These are phyloP conservation scores for Argyresthia albistria DNA, from an alignment of 2,888 invertebrate genomes.

Conservation along the genomic window DNA sequence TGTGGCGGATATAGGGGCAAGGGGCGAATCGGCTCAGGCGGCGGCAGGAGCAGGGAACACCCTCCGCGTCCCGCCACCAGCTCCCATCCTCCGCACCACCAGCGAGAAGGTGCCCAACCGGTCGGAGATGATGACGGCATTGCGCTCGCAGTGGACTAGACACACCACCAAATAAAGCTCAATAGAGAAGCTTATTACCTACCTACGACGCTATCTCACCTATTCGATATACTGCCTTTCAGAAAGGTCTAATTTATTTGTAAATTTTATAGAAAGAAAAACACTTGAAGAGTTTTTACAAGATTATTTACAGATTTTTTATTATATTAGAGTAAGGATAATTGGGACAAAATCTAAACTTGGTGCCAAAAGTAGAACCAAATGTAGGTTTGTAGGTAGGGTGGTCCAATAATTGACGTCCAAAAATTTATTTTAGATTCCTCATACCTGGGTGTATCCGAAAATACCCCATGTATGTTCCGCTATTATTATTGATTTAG, in stretches of 20 bases:
- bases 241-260: background rate
- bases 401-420: no score
- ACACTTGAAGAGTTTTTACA: no score
- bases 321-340: no score
- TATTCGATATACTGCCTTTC: background rate
- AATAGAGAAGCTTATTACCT: background rate
- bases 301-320: no score
- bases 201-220: no score
- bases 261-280: background rate
- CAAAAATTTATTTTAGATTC: no score
- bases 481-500: no score
- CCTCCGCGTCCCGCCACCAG: constrained; percentile 69
- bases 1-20: constrained; percentile 26
- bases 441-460: no score
- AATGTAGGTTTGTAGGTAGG: no score
- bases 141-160: constrained; percentile 87
- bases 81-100: constrained; percentile 82
- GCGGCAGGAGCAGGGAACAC: constrained; percentile 21
- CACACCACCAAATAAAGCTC: constrained; percentile 84
- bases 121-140: constrained; percentile 87
- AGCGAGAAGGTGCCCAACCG: constrained; percentile 90
- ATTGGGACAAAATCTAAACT: no score
- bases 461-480: no score
- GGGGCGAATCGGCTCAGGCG: constrained; percentile 34
- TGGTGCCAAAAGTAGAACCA: no score